phyloP scores from a whole-genome alignment of 2,888 invertebrate genomes.

The Tachina grossa region DNA sequence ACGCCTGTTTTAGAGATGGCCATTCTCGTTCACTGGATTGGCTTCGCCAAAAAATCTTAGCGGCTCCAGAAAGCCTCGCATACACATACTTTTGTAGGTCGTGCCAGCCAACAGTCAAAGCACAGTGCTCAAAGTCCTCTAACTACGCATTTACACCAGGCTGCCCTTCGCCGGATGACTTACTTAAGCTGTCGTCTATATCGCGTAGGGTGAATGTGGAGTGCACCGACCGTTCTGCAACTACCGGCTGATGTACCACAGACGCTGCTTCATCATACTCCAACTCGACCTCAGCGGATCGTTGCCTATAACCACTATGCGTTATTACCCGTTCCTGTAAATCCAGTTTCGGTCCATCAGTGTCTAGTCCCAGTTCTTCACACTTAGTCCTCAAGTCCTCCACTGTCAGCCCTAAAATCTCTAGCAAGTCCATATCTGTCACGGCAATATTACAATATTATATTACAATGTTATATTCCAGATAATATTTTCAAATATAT shows the following conservation, averaged over 20 bases:
- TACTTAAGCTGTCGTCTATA: slow-evolving; percentile 16
- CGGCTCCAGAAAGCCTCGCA: slow-evolving; percentile 55
- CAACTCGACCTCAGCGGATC: background rate
- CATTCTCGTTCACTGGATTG: slow-evolving; percentile 32
- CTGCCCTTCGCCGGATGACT: slow-evolving; percentile 33
- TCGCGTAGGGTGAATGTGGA: background rate
- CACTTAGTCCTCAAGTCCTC: background rate
- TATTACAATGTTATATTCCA: too few species aligned
- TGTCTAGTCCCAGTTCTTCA: background rate
- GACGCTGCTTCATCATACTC: slow-evolving; percentile 4
- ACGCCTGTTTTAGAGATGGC: slow-evolving; percentile 24
- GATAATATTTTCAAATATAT: too few species aligned
- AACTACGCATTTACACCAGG: slow-evolving; percentile 23
- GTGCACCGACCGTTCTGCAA: background rate
- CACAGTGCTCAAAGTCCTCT: slow-evolving; percentile 39
- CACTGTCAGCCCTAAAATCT: background rate
- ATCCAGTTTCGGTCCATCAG: background rate
- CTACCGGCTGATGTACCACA: too few species aligned
- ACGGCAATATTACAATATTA: too few species aligned
- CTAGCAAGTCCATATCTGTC: background rate
- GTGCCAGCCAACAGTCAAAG: slow-evolving; percentile 54
- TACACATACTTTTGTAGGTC: slow-evolving; percentile 62
- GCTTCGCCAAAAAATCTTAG: slow-evolving; percentile 61
- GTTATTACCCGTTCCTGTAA: slow-evolving; percentile 5
- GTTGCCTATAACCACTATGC: background rate